Base-by-base conservation (phyloP, 2,797 vertebrate genomes). In the Phrynocephalus forsythii region DNA sequence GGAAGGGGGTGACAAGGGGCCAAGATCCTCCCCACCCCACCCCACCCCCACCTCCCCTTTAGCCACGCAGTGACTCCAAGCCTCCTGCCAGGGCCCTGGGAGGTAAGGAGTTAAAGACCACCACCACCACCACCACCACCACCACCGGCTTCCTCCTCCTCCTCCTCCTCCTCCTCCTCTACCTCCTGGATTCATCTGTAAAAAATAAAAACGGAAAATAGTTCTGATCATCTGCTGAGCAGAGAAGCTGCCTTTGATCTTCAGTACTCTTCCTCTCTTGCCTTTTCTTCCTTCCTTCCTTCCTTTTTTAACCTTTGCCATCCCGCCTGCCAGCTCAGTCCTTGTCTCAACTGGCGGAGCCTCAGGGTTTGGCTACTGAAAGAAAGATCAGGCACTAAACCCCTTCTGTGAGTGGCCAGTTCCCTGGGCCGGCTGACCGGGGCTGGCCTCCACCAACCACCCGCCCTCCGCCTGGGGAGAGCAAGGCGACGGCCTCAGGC, bases 211-310 rank as follows among this genome's bases (percentile, higher is more conserved):
- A 90, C 92, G 69, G 93, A 94, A 93, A 94, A 94, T 87, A 90
- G 92, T 94, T 95, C 92, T 92, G 89, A 92, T 98, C 96, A 97
- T 97, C 95, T 97, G 97, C 95, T 93, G 96, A 91, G 94, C 95
- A 96, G 96, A 96, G 95, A 92, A 95, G 85, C 76, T 82, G 94
- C 95, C 97, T 98, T 98, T 97, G 97, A 97, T 97, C 97, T 96
- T 92, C 95, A 38, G 94, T 94, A 93, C 96, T 93, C 96, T 88
- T 83, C 82, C 16, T 50, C 79, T 28, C 30, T 72, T 48, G 50
- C 44, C 56, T 66, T 48, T 48, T 4, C 33, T 22, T 6, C 33
- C 8, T 26, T 48, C 5, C 60, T 76, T 26, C 11, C 20, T 15
- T 30, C 1, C 9, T 56, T 60, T 15, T 79, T 76, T 22, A 26